Evolutionary conservation across 2,888 invertebrate species (phyloP).

Genomic region (Trachelus iudaicus): DNA sequence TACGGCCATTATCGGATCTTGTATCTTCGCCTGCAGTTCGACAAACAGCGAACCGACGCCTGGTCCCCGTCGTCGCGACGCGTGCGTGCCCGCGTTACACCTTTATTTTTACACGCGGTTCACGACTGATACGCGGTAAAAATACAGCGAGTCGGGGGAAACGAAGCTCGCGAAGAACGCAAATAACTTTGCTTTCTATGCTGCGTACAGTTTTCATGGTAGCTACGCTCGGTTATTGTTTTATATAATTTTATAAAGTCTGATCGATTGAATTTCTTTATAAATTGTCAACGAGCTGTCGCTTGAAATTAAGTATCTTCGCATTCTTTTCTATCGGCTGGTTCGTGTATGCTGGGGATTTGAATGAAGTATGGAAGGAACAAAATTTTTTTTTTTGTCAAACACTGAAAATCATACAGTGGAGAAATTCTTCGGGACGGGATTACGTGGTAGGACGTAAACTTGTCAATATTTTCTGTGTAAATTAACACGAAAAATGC

Average conservation of each 20-base stretch:
- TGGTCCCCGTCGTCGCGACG: neutral
- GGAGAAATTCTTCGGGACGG: neutral
- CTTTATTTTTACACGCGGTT: conserved; percentile 20
- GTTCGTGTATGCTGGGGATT: neutral
- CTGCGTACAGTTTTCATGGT: neutral
- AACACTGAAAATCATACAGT: neutral
- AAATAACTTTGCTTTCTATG: neutral
- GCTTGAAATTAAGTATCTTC: neutral
- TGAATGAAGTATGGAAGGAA: neutral
- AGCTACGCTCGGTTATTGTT: neutral
- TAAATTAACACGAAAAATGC: neutral
- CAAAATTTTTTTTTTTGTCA: too few species aligned
- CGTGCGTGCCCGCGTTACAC: conserved; percentile 20
- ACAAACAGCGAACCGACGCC: conserved; percentile 4
- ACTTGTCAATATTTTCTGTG: neutral
- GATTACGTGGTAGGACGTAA: neutral
- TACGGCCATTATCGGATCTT: conserved; percentile 8
- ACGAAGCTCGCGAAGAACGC: neutral
- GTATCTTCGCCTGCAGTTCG: conserved; percentile 7
- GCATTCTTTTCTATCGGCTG: neutral
- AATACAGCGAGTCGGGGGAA: conserved; percentile 13
- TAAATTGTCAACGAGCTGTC: too few species aligned
- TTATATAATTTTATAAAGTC: neutral
- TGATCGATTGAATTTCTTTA: too few species aligned
- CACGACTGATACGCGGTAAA: conserved; percentile 22